Evolutionary conservation across 2,797 vertebrate genomes (phyloP).

Genomic region (Nyctalus aviator): DNA sequence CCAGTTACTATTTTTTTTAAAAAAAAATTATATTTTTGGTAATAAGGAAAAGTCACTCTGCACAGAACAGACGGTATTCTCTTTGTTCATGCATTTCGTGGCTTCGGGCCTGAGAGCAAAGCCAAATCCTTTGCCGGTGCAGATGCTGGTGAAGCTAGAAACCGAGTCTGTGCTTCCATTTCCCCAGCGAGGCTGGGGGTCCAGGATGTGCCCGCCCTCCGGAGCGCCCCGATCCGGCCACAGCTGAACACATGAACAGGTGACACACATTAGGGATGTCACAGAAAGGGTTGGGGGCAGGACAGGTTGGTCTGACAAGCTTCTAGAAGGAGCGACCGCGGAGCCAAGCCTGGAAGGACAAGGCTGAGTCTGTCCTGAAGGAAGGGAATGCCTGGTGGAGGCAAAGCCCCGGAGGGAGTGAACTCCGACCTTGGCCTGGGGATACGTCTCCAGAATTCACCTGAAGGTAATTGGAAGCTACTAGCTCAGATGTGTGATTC

Average conservation of each 20-base stretch:
- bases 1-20: background rate
- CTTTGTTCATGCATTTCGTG: constrained; percentile 61
- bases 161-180: background rate
- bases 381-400: background rate
- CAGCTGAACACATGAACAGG: background rate
- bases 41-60: constrained; percentile 73
- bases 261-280: background rate
- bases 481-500: background rate
- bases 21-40: constrained; percentile 11
- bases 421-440: background rate
- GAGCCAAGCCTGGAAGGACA: background rate
- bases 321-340: background rate
- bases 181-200: background rate
- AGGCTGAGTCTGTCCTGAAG: background rate
- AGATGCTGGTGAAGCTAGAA: background rate
- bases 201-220: background rate
- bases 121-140: constrained; percentile 63
- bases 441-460: background rate
- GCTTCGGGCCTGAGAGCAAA: constrained; percentile 55
- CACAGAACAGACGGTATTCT: constrained; percentile 77
- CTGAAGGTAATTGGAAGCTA: background rate
- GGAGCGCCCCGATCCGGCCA: background rate
- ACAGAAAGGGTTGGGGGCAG: background rate
- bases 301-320: background rate
- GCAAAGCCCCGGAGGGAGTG: background rate